Conservation (phyloP, 2,888 invertebrate genomes). For the Frankliniella intonsa region DNA sequence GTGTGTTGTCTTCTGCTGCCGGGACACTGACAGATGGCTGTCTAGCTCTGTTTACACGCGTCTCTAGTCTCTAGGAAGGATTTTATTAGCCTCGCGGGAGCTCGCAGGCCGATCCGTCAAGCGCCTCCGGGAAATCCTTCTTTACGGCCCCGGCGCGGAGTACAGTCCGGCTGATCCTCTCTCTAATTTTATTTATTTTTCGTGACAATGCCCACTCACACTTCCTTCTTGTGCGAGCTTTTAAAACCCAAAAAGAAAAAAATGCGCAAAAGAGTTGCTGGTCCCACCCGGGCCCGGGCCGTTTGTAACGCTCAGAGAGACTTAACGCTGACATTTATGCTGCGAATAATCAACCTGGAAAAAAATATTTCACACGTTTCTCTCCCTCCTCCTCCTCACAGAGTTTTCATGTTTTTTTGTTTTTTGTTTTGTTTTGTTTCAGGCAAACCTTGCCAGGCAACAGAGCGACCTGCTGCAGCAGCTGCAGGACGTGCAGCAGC, state of each 20-base stretch:
- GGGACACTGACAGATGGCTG: no score
- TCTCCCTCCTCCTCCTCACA: not conserved
- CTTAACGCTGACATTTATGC: not conserved
- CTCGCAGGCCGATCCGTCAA: no score
- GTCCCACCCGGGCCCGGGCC: no score
- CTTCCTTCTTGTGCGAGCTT: no score
- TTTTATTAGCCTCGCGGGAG: no score
- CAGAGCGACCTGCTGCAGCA: conserved; percentile 35
- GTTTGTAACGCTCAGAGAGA: not conserved
- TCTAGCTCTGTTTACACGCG: no score
- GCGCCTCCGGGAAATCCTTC: not conserved
- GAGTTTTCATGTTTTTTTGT: not conserved
- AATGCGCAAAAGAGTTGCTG: no score
- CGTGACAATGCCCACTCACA: no score
- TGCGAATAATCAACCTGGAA: not conserved
- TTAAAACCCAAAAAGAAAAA: not conserved
- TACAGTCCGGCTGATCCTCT: not conserved
- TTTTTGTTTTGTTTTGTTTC: not conserved
- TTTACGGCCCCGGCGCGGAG: not conserved
- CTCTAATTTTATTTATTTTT: no score
- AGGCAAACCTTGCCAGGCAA: conserved; percentile 36
- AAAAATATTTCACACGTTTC: not conserved
- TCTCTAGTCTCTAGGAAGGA: no score
- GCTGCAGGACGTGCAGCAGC: conserved; percentile 38
- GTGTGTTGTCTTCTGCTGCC: no score